Evolutionary conservation across 30 jellyfish, hydroid and myxozoan genomes (phyloP).

Genomic region (Turritopsis dohrnii): DNA sequence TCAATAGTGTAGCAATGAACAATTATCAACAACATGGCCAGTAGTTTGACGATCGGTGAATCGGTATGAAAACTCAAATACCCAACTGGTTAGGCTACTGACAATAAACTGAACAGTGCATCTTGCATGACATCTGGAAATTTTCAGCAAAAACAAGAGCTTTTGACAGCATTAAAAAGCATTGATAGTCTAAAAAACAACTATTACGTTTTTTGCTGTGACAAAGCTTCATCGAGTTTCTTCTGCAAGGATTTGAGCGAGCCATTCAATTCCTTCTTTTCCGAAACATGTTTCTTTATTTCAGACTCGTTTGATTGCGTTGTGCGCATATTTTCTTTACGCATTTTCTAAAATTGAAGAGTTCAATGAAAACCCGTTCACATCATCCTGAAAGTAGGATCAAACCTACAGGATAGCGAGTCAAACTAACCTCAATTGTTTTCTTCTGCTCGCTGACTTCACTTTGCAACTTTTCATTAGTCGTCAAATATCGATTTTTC

Average conservation of each 20-base stretch:
- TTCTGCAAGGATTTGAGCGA: constrained; percentile 21
- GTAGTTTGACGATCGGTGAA: too few species aligned
- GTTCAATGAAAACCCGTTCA: neutral
- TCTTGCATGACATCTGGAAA: too few species aligned
- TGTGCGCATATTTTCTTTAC: constrained; percentile 34
- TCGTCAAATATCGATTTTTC: neutral
- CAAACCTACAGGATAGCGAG: too few species aligned
- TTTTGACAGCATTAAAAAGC: neutral
- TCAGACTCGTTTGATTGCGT: constrained; percentile 32
- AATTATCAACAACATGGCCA: too few species aligned
- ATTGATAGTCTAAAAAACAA: neutral
- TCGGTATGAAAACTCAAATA: too few species aligned
- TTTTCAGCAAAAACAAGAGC: neutral
- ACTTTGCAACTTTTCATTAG: constrained; percentile 11
- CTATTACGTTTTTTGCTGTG: constrained; percentile 17
- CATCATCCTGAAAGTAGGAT: too few species aligned
- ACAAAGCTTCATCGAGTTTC: constrained; percentile 25
- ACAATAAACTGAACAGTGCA: too few species aligned
- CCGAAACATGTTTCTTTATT: constrained; percentile 42
- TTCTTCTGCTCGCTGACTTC: constrained; percentile 29
- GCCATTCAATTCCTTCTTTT: constrained; percentile 37
- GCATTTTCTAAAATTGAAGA: constrained; percentile 10
- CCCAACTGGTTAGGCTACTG: too few species aligned
- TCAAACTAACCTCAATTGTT: constrained; percentile 36
- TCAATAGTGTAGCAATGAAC: too few species aligned